These are phyloP conservation scores for Elephantulus edwardii DNA, from an alignment of 2,113 vertebrate species.

Conservation along the genomic window DNA sequence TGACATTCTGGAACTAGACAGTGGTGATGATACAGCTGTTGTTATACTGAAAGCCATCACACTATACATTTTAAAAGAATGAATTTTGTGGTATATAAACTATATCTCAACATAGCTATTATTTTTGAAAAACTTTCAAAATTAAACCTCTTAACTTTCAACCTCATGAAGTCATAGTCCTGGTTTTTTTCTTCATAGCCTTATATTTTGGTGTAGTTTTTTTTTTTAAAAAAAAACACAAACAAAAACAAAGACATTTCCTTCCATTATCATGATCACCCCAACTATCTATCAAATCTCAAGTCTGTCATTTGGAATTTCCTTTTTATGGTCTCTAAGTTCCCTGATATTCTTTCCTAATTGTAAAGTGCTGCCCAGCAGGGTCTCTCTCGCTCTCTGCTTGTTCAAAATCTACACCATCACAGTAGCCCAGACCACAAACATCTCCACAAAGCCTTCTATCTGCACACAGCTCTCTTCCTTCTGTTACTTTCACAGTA, in stretches of 20 bases:
- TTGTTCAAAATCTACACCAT: not conserved
- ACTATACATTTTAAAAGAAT: no score
- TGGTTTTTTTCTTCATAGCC: not conserved
- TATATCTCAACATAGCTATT: no score
- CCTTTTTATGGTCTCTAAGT: not conserved
- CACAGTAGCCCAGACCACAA: not conserved
- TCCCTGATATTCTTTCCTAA: not conserved
- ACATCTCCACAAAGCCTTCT: not conserved
- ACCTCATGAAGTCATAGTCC: not conserved
- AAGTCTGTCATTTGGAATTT: not conserved
- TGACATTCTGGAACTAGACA: no score
- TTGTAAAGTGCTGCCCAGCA: not conserved
- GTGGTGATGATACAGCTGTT: no score
- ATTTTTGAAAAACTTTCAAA: not conserved
- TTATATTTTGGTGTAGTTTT: no score
- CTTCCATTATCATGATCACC: not conserved
- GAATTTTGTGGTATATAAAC: no score
- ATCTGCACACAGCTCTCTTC: not conserved
- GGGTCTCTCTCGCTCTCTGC: not conserved
- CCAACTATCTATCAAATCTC: not conserved
- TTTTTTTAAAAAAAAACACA: no score
- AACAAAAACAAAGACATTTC: not conserved
- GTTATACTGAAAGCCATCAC: no score
- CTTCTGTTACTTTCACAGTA: not conserved
- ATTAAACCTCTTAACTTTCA: not conserved